phyloP scores from a whole-genome alignment of 2,797 vertebrate genomes.

The Anabas testudineus region DNA sequence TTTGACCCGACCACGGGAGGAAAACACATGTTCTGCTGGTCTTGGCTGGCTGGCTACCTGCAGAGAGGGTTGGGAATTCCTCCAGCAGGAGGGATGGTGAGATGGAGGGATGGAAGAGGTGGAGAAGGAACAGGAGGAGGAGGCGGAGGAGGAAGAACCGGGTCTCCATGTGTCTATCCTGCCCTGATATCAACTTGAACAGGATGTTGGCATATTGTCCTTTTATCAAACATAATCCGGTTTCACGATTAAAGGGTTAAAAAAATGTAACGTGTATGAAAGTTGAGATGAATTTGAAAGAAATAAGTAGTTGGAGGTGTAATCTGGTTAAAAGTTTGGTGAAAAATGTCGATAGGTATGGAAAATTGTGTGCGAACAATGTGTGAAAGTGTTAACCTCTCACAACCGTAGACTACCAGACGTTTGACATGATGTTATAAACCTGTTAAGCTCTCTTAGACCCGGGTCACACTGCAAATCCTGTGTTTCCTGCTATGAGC shows the following conservation, averaged over 20 bases:
- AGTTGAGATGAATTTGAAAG: slow-evolving; percentile 3
- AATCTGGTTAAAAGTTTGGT: background rate
- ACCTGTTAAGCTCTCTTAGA: slow-evolving; percentile 54
- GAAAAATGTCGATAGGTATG: slow-evolving; percentile 25
- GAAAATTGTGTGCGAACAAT: slow-evolving; percentile 43
- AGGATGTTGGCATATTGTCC: slow-evolving; percentile 61
- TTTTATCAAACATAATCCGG: slow-evolving; percentile 38
- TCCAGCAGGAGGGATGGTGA: slow-evolving; percentile 84
- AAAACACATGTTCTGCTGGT: slow-evolving; percentile 93
- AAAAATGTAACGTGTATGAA: slow-evolving; percentile 54
- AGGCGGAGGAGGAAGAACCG: slow-evolving; percentile 61
- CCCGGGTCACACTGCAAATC: slow-evolving; percentile 58
- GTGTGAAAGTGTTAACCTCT: slow-evolving; percentile 63
- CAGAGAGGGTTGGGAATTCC: slow-evolving; percentile 90
- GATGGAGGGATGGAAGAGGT: slow-evolving; percentile 67
- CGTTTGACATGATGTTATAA: slow-evolving; percentile 58
- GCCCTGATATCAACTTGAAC: slow-evolving; percentile 71
- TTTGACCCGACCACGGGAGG: slow-evolving; percentile 88
- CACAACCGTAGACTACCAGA: slow-evolving; percentile 49
- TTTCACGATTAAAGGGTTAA: slow-evolving; percentile 69
- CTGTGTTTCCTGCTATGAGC: slow-evolving; percentile 68
- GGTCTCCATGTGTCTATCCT: slow-evolving; percentile 70
- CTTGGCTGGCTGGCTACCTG: slow-evolving; percentile 89
- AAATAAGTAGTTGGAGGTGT: background rate
- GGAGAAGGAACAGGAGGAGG: slow-evolving; percentile 55